Base-by-base conservation (phyloP, 1,140 invertebrate species). In the Orussus abietinus region DNA sequence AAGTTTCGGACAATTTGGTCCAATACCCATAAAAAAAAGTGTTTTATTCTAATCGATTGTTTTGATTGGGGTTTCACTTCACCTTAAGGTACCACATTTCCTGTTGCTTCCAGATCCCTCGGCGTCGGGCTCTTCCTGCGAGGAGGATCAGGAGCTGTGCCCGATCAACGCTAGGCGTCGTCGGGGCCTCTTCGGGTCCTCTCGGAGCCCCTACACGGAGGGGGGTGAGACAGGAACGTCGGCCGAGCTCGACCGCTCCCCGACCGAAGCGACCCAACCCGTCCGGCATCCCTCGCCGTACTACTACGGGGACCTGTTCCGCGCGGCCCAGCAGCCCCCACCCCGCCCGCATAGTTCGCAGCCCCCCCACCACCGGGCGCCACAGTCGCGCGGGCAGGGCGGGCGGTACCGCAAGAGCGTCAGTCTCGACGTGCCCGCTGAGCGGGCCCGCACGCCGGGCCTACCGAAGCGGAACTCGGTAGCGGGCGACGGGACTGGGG, bases 301-400 rank as follows among this genome's bases (percentile, higher is more conserved):
- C 51, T 86, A 86, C 53, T 87, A 87, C 77, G 83, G 82, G 0
- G 85, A 87, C 61, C 57, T 88, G 10, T 82, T 85, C 43, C 84
- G 83, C 59, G 65, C 53, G n/a, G 40, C 60, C 4, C 59, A 64
- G n/a, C 45, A 56, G 38, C 60, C 49, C 41, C 59, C 48, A 59
- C 60, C n/a, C n/a, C 3, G 65, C 13, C 26, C 36, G 30, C n/a
- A n/a, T 22, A 64, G 40, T 31, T 51, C 55, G 2, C 66, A 66
- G 14, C 58, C n/a, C n/a, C n/a, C n/a, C n/a, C n/a, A n/a, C n/a
- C n/a, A n/a, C n/a, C n/a, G n/a, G n/a, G n/a, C n/a, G n/a, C n/a
- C n/a, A n/a, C n/a, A n/a, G n/a, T n/a, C n/a, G n/a, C n/a, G n/a
- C n/a, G n/a, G n/a, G n/a, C n/a, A n/a, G n/a, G n/a, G n/a, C 62